Evolutionary conservation across 2,113 vertebrate species (phyloP), one percentile per base, ranked within the genome.

Genomic region (Carollia perspicillata): DNA sequence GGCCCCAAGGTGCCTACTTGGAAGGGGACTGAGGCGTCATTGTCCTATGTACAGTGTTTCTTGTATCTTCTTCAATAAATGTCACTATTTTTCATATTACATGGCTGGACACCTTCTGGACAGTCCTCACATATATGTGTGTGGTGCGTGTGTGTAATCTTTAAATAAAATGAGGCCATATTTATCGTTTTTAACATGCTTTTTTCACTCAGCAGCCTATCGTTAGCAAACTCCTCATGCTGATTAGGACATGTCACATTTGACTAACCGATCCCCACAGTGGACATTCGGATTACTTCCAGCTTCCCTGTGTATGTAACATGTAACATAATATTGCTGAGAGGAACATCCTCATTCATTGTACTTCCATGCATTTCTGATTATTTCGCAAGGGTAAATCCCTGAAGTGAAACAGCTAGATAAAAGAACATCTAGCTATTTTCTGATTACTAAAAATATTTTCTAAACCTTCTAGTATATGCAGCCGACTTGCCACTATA

Each of bases 331-430:
- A 23, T 13, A 93, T 22, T 55, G 20, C n/a, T 83, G 79, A 83
- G 55, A 84, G 44, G 11, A 42, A 5, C 6, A 69, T 49, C 49
- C 14, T 72, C 40, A 53, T 35, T 79, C 35, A 8, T 35, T 89
- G 9, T 58, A 94, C 55, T 74, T 92, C 87, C 89, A 79, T 49
- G 28, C 7, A 35, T 44, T 35, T 81, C 40, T 91, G 68, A 90
- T 78, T 80, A 78, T 53, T 89, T 94, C 35, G 49, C 49, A 86
- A 60, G 35, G 60, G 33, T 47, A 95, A 94, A 94, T 90, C 87
- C 80, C 84, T 79, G 86, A 94, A 84, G 72, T 85, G 13, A 93
- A 96, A 89, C n/a, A 44, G 92, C 55, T 35, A 49, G 58, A 63
- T 79, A n/a, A 83, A 89, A 90, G 40, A 84, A 58, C 55, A 58